Evolutionary conservation across 2,888 invertebrate species (phyloP), one percentile per base, ranked within the genome.

Genomic region (Catocala nupta): DNA sequence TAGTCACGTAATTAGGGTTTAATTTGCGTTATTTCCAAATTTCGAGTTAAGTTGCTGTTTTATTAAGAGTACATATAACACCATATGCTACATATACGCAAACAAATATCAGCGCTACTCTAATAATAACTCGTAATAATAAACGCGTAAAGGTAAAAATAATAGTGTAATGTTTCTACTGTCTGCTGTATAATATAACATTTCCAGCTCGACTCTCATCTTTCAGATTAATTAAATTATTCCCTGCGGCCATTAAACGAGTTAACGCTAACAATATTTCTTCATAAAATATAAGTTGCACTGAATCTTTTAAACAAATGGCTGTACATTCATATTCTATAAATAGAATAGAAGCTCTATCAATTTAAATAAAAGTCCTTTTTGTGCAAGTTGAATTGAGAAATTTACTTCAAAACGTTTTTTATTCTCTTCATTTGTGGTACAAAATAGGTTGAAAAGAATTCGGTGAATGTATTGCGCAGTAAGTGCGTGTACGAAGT

Each of bases 401-500:
- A 48, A 48, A 48, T 5, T 50, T 13, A 12, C 33, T 54, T 64
- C 0, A 13, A 16, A 47, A 10, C 8, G 2, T 47, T 16, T 16
- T 16, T 47, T 47, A 9, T 9, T 47, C 16, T 3, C 9, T 0
- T 4, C 5, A 2, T 16, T 47, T 47, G 9, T 47, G 8, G 1
- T 10, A 47, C 45, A 47, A 13, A 47, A 47, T 3, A 47, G 7
- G 9, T 39, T 6, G 8, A 6, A 52, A 47, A 42, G 13, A 65
- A 59, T 73, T 64, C 12, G 55, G 51, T 44, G 33, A 48, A 59
- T 44, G 42, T 64, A 58, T 64, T 73, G 65, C 71, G 67, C 64
- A 71, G 70, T 70, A 59, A 64, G 56, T 63, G 74, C 71, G 73
- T 73, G 72, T 65, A 58, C 52, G 47, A 68, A 68, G 75, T 68